These are phyloP conservation scores for Perca flavescens DNA, from an alignment of 2,113 vertebrate genomes.

Conservation along the genomic window DNA sequence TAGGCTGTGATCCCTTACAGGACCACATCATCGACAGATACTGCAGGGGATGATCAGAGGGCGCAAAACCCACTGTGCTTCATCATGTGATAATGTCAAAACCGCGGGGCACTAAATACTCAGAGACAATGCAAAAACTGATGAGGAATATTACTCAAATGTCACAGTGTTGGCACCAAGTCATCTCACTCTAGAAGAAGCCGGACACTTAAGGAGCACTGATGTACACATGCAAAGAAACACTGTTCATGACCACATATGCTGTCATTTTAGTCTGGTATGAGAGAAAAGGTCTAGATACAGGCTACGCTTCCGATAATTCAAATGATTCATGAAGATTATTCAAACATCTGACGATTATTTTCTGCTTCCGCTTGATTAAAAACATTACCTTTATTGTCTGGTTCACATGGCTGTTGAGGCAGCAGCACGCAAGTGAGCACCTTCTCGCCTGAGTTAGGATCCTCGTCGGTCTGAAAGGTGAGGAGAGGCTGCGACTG, in stretches of 20 bases:
- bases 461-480: slow-evolving; percentile 94
- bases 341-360: neutral
- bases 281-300: neutral
- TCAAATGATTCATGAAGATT: neutral
- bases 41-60: slow-evolving; percentile 55
- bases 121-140: slow-evolving; percentile 13
- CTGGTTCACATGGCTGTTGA: slow-evolving; percentile 90
- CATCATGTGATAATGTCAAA: slow-evolving; percentile 70
- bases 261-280: neutral
- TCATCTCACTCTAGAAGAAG: neutral
- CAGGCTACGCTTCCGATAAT: neutral
- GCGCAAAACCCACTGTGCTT: slow-evolving; percentile 48
- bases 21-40: slow-evolving; percentile 59
- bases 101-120: slow-evolving; percentile 40
- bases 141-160: slow-evolving; percentile 53
- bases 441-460: slow-evolving; percentile 91
- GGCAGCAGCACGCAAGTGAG: slow-evolving; percentile 98
- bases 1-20: slow-evolving; percentile 59
- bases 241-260: neutral
- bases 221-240: neutral
- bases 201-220: neutral
- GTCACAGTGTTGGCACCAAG: slow-evolving; percentile 23
- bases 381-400: slow-evolving; percentile 87
- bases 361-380: neutral
- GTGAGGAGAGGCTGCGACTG: slow-evolving; percentile 97